Evolutionary conservation across 2,113 vertebrate species (phyloP), one percentile per base, ranked within the genome.

Genomic region (Galemys pyrenaicus): DNA sequence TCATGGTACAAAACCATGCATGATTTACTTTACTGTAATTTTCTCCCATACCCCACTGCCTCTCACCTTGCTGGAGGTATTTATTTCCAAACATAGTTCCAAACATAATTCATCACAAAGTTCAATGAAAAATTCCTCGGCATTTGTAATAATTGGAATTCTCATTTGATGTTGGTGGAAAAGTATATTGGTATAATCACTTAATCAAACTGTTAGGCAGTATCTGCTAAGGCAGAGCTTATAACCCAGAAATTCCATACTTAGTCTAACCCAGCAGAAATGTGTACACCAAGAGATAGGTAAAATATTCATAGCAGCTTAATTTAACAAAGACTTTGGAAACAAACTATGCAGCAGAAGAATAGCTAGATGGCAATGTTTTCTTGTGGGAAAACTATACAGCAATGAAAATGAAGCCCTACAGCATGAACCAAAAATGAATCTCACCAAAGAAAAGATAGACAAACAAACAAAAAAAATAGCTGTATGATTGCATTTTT

Each of bases 1-100:
- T 83, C 44, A 15, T 20, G 60, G 35, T 73, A 44, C 54, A 44
- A 54, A 73, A 88, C 0, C 1, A 71, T 28, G 16, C 12, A 58
- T 0, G 20, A 6, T 67, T 82, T 75, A 37, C 39, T 37, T 28
- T 51, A 39, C 16, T 35, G 16, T 79, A 68, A 67, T 73, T 62
- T 73, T 82, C 56, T 87, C 19, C 12, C 75, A 71, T 58, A 37
- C 22, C 37, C 37, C 24, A 60, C n/a, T 60, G 46, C 51, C 60
- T 80, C 37, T 75, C 19, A 0, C 16, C 24, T 80, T 78, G 39
- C 46, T 75, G 13, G 35, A 26, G 51, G 3, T 39, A 54, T 71
- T 77, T 51, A 46, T 82, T 86, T 86, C 26, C 62, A 86, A 83
- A 93, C n/a, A 65, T 12, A 77, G 28, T 51, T 62, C 86, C n/a